Evolutionary conservation across 2,797 vertebrate species (phyloP).

Genomic region (Sebastiscus tertius): DNA sequence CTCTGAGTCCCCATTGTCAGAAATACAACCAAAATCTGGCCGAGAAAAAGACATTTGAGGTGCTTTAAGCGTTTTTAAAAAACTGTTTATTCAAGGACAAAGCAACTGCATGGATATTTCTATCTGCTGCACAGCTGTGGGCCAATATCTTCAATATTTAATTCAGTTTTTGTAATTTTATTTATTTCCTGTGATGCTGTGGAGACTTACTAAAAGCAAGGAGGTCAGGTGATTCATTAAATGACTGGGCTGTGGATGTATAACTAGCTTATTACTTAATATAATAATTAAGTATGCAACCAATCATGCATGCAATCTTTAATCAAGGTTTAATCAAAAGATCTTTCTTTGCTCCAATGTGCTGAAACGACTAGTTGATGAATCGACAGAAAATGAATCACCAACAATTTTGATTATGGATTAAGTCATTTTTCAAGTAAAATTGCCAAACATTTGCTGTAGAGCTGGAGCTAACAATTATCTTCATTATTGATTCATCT

Average conservation of each 20-base stretch:
- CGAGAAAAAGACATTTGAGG: constrained; percentile 5
- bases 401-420: neutral
- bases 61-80: constrained; percentile 6
- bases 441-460: neutral
- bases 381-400: neutral
- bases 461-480: neutral
- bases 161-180: neutral
- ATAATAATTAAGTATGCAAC: neutral
- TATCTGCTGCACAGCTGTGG: neutral
- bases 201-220: neutral
- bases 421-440: neutral
- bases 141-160: neutral
- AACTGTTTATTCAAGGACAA: constrained; percentile 5
- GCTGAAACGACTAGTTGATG: neutral
- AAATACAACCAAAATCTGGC: constrained; percentile 38
- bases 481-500: neutral
- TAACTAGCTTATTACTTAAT: neutral
- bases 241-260: neutral
- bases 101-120: neutral
- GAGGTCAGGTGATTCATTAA: neutral
- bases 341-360: neutral
- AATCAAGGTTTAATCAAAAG: neutral
- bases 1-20: constrained; percentile 27
- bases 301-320: neutral
- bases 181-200: neutral